These are phyloP conservation scores for Halcyon chelicuti DNA, from an alignment of 2,797 vertebrate genomes.

Conservation along the genomic window DNA sequence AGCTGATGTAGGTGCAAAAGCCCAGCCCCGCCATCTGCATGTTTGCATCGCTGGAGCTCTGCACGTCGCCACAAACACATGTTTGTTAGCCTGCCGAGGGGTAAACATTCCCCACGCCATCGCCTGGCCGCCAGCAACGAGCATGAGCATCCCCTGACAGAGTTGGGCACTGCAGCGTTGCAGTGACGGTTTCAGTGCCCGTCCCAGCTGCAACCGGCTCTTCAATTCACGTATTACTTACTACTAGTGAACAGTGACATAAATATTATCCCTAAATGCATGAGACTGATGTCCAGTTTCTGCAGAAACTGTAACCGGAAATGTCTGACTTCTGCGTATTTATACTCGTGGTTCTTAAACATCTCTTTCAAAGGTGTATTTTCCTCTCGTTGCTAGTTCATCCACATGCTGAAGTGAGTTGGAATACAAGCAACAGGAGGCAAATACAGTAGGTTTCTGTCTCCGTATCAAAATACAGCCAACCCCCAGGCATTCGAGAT, in stretches of 20 bases:
- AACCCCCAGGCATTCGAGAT: neutral
- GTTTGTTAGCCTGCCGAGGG: neutral
- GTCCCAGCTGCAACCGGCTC: neutral
- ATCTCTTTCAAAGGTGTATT: neutral
- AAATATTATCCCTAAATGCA: neutral
- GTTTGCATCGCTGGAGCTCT: slow-evolving; percentile 3
- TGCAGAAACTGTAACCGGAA: neutral
- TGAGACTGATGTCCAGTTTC: neutral
- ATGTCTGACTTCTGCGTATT: neutral
- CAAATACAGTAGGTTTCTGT: neutral
- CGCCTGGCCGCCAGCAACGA: neutral
- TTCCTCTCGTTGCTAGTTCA: neutral
- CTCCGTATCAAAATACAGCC: neutral
- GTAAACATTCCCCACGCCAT: neutral
- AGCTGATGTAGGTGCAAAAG: slow-evolving; percentile 23
- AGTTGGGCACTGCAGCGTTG: rapidly evolving
- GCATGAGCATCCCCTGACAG: neutral
- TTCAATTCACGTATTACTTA: rapidly evolving
- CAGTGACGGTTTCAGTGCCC: neutral
- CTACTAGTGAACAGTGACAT: rapidly evolving
- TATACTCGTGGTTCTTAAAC: neutral
- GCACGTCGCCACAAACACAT: slow-evolving; percentile 9
- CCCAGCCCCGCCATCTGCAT: slow-evolving; percentile 38
- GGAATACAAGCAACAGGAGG: neutral
- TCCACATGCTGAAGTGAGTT: neutral